Conservation (phyloP, 2,888 invertebrate species). For the Dynastes grantii region DNA sequence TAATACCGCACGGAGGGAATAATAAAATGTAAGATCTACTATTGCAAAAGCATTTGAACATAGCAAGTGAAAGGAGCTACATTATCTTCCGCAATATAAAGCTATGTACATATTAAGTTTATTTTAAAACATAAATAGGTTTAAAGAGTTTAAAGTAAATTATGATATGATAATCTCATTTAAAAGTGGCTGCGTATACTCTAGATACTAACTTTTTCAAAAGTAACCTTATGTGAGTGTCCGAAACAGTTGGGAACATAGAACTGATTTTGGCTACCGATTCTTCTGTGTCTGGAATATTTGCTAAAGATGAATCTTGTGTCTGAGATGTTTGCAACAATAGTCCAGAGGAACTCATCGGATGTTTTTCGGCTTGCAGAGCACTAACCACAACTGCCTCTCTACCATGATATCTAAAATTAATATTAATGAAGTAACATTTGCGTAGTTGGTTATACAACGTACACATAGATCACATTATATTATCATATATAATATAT, state of each 20-base stretch:
- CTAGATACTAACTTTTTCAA: constrained; percentile 86
- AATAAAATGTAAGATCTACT: too few species aligned
- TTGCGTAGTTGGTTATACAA: too few species aligned
- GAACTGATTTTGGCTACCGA: constrained; percentile 86
- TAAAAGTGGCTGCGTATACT: constrained; percentile 74
- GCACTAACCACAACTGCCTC: constrained; percentile 95
- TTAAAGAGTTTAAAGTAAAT: too few species aligned
- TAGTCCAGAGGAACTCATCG: constrained; percentile 88
- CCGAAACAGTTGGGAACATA: constrained; percentile 93
- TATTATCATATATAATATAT: not conserved
- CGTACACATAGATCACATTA: too few species aligned
- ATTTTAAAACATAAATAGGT: too few species aligned
- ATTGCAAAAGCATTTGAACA: too few species aligned
- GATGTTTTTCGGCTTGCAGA: constrained; percentile 93
- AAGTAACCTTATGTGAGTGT: constrained; percentile 89
- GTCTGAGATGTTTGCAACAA: constrained; percentile 70
- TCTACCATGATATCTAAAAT: constrained; percentile 89
- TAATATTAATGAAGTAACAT: constrained; percentile 51
- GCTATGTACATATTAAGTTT: too few species aligned
- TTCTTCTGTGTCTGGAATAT: constrained; percentile 79
- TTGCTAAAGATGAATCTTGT: constrained; percentile 78
- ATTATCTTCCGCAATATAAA: too few species aligned
- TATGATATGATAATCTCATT: too few species aligned
- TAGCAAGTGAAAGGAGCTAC: too few species aligned
- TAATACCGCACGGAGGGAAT: too few species aligned